phyloP scores from a whole-genome alignment of 2,888 invertebrate species.

The Abscondita cerata region DNA sequence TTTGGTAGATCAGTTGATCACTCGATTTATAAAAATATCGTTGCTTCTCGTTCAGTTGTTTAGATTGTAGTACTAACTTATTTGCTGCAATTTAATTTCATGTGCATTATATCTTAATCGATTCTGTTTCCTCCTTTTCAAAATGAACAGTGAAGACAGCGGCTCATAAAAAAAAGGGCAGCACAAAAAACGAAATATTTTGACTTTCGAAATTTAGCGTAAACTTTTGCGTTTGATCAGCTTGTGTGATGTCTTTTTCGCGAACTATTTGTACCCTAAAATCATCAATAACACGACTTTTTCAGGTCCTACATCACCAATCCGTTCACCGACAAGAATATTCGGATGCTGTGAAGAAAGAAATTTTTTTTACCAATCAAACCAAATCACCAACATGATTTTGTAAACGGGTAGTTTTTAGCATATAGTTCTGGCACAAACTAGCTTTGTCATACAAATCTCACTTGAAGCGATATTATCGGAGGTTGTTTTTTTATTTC shows the following conservation, averaged over 20 bases:
- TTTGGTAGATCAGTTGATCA: too few relatives aligned
- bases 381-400: slow-evolving; percentile 17
- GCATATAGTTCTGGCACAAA: slow-evolving; percentile 29
- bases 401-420: slow-evolving; percentile 33
- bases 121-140: too few relatives aligned
- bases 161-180: too few relatives aligned
- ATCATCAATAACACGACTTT: slow-evolving; percentile 43
- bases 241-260: neutral
- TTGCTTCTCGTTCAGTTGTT: too few relatives aligned
- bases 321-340: slow-evolving; percentile 70
- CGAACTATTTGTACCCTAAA: neutral
- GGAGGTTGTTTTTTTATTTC: slow-evolving; percentile 1
- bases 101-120: too few relatives aligned
- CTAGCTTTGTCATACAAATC: slow-evolving; percentile 26
- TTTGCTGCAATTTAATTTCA: too few relatives aligned
- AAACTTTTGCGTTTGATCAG: neutral
- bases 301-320: slow-evolving; percentile 72
- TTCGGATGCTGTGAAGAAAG: slow-evolving; percentile 48
- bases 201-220: neutral
- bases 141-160: too few relatives aligned
- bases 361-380: slow-evolving; percentile 11
- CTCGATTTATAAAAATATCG: too few relatives aligned
- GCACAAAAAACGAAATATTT: too few relatives aligned
- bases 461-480: slow-evolving; percentile 22
- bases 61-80: too few relatives aligned